Percentiles rank a stretch among this genome's conserved stretches.
Conservation (phyloP, 2,113 vertebrate genomes). For the Cricetomys ansorgei region DNA sequence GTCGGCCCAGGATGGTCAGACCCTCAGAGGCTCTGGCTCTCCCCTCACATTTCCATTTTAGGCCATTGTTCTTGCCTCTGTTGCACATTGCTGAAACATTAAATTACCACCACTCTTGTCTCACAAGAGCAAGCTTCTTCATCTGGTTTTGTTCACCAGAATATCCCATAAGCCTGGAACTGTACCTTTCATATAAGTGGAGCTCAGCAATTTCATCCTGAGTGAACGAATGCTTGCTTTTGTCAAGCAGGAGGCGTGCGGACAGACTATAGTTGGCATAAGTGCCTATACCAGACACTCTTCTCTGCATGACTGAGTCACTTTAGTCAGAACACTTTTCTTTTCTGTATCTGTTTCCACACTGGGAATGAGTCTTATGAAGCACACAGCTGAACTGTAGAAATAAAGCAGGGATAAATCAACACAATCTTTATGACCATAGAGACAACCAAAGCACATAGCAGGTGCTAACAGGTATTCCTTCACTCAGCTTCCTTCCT, state of each 20-base stretch:
- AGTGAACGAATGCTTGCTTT: background rate
- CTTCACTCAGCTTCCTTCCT: background rate
- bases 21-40: background rate
- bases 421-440: background rate
- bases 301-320: background rate
- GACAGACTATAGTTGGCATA: too few species aligned
- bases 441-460: background rate
- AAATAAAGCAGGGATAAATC: background rate
- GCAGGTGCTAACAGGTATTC: background rate
- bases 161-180: background rate
- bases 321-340: background rate
- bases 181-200: background rate
- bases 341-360: background rate
- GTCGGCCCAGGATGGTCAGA: too few species aligned
- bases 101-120: background rate
- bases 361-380: background rate
- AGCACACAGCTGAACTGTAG: background rate
- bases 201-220: fast-evolving
- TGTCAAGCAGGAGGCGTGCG: background rate
- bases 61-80: background rate
- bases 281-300: background rate
- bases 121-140: background rate
- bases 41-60: fast-evolving
- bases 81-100: background rate
- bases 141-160: background rate